phyloP scores from a whole-genome alignment of 2,797 vertebrate species.

The Rhinogobio ventralis region DNA sequence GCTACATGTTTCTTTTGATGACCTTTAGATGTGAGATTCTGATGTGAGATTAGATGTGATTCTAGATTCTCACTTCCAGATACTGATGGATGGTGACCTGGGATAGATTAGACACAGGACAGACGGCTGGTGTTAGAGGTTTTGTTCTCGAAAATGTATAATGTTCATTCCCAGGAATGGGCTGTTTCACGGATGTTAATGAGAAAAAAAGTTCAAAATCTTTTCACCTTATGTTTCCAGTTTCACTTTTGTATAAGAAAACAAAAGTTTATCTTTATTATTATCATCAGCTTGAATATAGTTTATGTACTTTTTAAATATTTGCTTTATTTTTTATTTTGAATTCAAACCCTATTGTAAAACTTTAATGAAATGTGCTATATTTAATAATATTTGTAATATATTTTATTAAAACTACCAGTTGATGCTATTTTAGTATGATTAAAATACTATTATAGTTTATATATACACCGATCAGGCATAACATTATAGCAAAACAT shows the following conservation, averaged over 20 bases:
- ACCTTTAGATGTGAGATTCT: slow-evolving; percentile 42
- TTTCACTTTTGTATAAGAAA: not conserved
- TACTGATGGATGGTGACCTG: slow-evolving; percentile 48
- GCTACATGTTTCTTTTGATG: slow-evolving; percentile 42
- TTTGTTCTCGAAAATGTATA: not conserved
- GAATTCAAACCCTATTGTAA: not conserved
- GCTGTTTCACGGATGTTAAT: not conserved
- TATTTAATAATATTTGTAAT: not conserved
- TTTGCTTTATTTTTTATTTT: not conserved
- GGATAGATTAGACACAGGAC: not conserved
- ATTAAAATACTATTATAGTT: too few species aligned
- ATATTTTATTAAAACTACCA: too few species aligned
- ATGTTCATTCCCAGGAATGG: not conserved
- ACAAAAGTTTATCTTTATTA: too few species aligned
- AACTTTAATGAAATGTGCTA: not conserved
- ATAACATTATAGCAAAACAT: too few species aligned
- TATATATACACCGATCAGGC: too few species aligned
- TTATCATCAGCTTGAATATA: not conserved
- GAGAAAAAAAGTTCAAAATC: not conserved
- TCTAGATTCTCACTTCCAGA: slow-evolving; percentile 40
- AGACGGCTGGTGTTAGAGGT: not conserved
- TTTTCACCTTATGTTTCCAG: not conserved
- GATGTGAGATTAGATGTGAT: not conserved
- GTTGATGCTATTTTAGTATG: too few species aligned
- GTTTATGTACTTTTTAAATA: not conserved